A percentile compares a stretch with the other conserved stretches of the same genome.
phyloP scores from a whole-genome alignment of 2,797 vertebrate species.

The Selene dorsalis region DNA sequence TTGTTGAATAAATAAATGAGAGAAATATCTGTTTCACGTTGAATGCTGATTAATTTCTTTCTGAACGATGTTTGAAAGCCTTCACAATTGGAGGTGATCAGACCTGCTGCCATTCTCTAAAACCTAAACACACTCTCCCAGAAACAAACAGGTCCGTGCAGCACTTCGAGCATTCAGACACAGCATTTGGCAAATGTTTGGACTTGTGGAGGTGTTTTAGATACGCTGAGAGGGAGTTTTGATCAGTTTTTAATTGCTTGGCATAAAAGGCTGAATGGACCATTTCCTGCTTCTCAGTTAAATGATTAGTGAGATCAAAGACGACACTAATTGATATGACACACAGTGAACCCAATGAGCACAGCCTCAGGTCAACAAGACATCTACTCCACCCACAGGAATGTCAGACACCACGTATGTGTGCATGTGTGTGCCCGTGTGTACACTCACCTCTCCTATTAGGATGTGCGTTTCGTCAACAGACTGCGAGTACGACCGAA shows the following conservation, averaged over 20 bases:
- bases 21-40: slow-evolving; percentile 19
- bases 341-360: slow-evolving; percentile 68
- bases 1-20: slow-evolving; percentile 53
- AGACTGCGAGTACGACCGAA: slow-evolving; percentile 91
- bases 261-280: slow-evolving; percentile 65
- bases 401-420: slow-evolving; percentile 51
- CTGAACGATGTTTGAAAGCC: slow-evolving; percentile 48
- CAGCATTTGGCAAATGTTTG: slow-evolving; percentile 36
- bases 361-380: slow-evolving; percentile 61
- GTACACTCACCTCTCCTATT: slow-evolving; percentile 92
- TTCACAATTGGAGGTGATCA: slow-evolving; percentile 24
- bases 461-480: slow-evolving; percentile 94
- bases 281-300: slow-evolving; percentile 75
- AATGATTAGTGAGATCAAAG: slow-evolving; percentile 80
- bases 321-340: slow-evolving; percentile 76
- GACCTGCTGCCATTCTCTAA: slow-evolving; percentile 33
- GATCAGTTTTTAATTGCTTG: slow-evolving; percentile 74
- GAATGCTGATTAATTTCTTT: slow-evolving; percentile 37
- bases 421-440: not conserved
- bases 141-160: slow-evolving; percentile 15
- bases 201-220: slow-evolving; percentile 55
- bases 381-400: slow-evolving; percentile 72
- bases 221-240: slow-evolving; percentile 63
- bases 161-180: slow-evolving; percentile 34
- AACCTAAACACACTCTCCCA: slow-evolving; percentile 43